Percentiles rank a stretch among this genome's conserved stretches.
Evolutionary conservation across 2,888 invertebrate genomes (phyloP).

Genomic region (Rhagium mordax): DNA sequence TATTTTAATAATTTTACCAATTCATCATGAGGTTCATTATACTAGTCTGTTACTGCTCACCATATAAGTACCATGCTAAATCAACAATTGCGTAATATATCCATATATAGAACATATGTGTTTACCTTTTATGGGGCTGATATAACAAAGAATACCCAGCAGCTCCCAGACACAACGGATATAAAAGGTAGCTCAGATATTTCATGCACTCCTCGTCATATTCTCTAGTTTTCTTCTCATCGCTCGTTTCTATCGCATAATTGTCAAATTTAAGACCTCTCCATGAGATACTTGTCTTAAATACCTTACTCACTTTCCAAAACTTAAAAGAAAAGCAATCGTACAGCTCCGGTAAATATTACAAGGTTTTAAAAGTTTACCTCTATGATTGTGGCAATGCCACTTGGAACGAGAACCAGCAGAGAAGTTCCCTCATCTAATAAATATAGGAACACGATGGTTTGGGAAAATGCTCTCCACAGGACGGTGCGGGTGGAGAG

Average conservation of each 20-base stretch:
- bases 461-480: constrained; percentile 95
- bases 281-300: constrained; percentile 75
- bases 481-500: constrained; percentile 90
- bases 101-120: no score
- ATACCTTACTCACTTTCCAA: constrained; percentile 96
- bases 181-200: constrained; percentile 90
- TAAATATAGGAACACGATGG: constrained; percentile 92
- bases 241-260: constrained; percentile 70
- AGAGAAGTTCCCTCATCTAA: constrained; percentile 93
- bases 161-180: constrained; percentile 89
- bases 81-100: no score
- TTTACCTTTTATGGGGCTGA: constrained; percentile 92
- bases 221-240: constrained; percentile 86
- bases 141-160: constrained; percentile 95
- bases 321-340: constrained; percentile 73
- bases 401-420: constrained; percentile 89
- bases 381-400: constrained; percentile 91
- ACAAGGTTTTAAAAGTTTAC: constrained; percentile 68
- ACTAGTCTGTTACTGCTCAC: no score
- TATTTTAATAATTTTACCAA: no score
- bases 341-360: background rate
- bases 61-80: no score
- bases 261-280: constrained; percentile 67
- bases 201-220: constrained; percentile 95
- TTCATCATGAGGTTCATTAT: no score